Evolutionary conservation across 2,888 invertebrate species (phyloP).

Genomic region (Lasioglossum malachurum): DNA sequence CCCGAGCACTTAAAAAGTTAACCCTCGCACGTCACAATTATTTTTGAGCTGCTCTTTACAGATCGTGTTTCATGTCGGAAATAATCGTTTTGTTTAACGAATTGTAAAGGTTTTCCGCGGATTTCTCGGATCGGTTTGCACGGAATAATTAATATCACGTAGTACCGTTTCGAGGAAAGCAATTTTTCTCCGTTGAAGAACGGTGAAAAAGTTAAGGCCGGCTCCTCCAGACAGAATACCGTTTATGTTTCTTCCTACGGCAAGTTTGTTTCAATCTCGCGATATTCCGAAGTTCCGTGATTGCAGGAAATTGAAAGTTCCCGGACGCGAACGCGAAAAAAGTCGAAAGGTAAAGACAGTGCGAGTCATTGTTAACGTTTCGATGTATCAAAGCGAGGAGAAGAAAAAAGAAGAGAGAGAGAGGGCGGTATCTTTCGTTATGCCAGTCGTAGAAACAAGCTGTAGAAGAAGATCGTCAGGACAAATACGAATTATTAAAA

Average conservation of each 20-base stretch:
- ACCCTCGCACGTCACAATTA: not conserved
- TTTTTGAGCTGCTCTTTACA: too few species aligned
- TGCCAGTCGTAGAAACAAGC: not conserved
- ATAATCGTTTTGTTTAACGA: not conserved
- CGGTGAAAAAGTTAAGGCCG: constrained; percentile 24
- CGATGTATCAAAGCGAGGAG: not conserved
- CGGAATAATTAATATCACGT: constrained; percentile 17
- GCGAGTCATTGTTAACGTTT: constrained; percentile 26
- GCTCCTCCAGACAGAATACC: constrained; percentile 14
- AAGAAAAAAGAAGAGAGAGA: not conserved
- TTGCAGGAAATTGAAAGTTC: constrained; percentile 35
- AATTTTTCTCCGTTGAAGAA: constrained; percentile 32
- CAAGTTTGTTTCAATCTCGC: constrained; percentile 42
- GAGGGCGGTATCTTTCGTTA: not conserved
- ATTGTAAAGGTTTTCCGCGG: not conserved
- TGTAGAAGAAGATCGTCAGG: not conserved
- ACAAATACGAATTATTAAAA: not conserved
- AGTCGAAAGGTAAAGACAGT: constrained; percentile 3
- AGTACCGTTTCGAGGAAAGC: constrained; percentile 15
- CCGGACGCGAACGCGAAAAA: constrained; percentile 9
- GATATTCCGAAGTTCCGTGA: constrained; percentile 36
- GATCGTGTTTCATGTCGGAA: too few species aligned
- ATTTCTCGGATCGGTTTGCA: too few species aligned
- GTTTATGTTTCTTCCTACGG: constrained; percentile 39
- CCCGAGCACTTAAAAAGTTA: not conserved